Evolutionary conservation across 2,113 vertebrate genomes (phyloP).

Genomic region (Eulemur macaco): DNA sequence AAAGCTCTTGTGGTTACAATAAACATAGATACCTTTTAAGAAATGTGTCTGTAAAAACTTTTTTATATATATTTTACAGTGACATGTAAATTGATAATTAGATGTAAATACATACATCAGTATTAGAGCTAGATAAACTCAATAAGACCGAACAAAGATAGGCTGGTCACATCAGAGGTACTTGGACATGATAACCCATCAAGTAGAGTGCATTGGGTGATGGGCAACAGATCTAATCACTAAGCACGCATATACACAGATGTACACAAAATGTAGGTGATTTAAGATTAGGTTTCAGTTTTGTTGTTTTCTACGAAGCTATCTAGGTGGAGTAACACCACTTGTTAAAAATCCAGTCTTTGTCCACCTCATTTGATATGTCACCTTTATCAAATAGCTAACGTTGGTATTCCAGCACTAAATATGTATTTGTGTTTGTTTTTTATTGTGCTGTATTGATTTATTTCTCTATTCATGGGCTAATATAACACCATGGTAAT

Average conservation of each 20-base stretch:
- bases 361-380: not conserved
- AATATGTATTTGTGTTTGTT: not conserved
- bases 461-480: not conserved
- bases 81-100: not conserved
- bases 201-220: not conserved
- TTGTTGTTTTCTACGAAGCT: not conserved
- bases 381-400: not conserved
- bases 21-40: not conserved
- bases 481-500: not conserved
- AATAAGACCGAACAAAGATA: not conserved
- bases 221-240: not conserved
- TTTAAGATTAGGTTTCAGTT: not conserved
- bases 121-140: not conserved
- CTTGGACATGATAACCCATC: not conserved
- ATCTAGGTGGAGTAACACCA: not conserved
- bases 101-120: not conserved
- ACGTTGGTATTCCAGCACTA: not conserved
- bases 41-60: not conserved
- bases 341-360: not conserved
- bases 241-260: not conserved
- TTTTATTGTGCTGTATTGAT: not conserved
- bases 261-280: not conserved
- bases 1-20: not conserved
- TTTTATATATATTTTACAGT: not conserved
- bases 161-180: not conserved